A percentile compares a stretch with the other conserved stretches of the same genome.
Conservation (phyloP, 2,888 invertebrate species). For the Drosophila eohydei region DNA sequence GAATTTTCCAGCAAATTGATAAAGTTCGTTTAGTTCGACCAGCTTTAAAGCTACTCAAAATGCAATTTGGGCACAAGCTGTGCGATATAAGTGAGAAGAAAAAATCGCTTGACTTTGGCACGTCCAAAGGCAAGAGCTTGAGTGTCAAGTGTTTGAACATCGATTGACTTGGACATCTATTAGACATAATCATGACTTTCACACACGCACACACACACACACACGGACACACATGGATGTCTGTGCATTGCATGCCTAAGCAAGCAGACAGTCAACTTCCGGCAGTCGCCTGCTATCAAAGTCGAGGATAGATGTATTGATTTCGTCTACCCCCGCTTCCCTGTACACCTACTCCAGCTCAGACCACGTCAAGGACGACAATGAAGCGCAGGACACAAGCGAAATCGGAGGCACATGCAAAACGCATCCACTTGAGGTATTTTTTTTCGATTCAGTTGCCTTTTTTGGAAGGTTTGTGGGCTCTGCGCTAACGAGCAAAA, state of each 20-base stretch:
- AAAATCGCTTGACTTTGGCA: slow-evolving; percentile 39
- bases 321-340: slow-evolving; percentile 38
- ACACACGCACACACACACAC: slow-evolving; percentile 4
- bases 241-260: slow-evolving; percentile 68
- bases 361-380: slow-evolving; percentile 61
- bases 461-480: background rate
- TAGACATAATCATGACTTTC: slow-evolving; percentile 81
- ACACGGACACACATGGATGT: slow-evolving; percentile 11
- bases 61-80: slow-evolving; percentile 15
- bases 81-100: background rate
- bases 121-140: slow-evolving; percentile 54
- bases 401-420: slow-evolving; percentile 72
- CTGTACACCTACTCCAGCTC: background rate
- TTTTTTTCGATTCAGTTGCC: slow-evolving; percentile 10
- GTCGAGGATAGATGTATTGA: slow-evolving; percentile 58
- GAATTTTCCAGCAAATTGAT: background rate
- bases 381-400: slow-evolving; percentile 39
- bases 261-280: slow-evolving; percentile 71
- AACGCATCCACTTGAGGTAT: slow-evolving; percentile 58
- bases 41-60: slow-evolving; percentile 3
- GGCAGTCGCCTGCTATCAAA: slow-evolving; percentile 39
- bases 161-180: slow-evolving; percentile 83
- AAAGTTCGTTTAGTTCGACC: background rate
- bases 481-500: slow-evolving; percentile 48
- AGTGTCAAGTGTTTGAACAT: slow-evolving; percentile 80